Evolutionary conservation across 2,888 invertebrate genomes (phyloP).

Genomic region (Ochropleura plecta): DNA sequence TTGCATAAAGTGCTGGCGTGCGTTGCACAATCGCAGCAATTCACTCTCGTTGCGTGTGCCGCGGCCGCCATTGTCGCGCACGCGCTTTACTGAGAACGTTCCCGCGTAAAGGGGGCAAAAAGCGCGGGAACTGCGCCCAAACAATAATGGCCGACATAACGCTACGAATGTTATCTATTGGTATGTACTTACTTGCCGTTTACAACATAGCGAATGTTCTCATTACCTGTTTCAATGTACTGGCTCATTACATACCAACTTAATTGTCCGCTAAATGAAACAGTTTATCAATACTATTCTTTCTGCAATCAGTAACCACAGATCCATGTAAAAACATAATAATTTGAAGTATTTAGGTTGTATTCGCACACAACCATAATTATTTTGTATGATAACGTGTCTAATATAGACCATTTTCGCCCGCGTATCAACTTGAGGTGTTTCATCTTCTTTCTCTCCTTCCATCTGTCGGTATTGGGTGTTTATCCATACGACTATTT

Average conservation of each 20-base stretch:
- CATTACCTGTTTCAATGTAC: conserved; percentile 75
- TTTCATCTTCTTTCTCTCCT: neutral
- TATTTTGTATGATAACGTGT: neutral
- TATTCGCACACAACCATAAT: neutral
- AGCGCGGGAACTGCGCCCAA: conserved; percentile 87
- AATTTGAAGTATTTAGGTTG: neutral
- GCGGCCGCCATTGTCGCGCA: conserved; percentile 86
- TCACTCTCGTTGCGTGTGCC: conserved; percentile 86
- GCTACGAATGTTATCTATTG: conserved; percentile 87
- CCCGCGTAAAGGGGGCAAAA: conserved; percentile 88
- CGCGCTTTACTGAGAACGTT: conserved; percentile 89
- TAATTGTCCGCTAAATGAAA: conserved; percentile 34
- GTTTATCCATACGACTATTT: neutral
- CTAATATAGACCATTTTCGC: neutral
- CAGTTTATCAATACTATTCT: conserved; percentile 17
- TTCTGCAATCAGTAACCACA: neutral
- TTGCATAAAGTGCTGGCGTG: conserved; percentile 81
- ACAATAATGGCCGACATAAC: conserved; percentile 89
- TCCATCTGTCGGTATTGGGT: neutral
- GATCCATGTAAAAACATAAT: neutral
- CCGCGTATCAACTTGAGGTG: neutral
- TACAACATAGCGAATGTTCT: conserved; percentile 85
- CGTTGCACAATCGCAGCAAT: conserved; percentile 87
- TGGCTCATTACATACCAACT: conserved; percentile 54
- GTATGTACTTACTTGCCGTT: conserved; percentile 71